Conservation (phyloP, 2,888 invertebrate species). For the Lamellibrachia columna region DNA sequence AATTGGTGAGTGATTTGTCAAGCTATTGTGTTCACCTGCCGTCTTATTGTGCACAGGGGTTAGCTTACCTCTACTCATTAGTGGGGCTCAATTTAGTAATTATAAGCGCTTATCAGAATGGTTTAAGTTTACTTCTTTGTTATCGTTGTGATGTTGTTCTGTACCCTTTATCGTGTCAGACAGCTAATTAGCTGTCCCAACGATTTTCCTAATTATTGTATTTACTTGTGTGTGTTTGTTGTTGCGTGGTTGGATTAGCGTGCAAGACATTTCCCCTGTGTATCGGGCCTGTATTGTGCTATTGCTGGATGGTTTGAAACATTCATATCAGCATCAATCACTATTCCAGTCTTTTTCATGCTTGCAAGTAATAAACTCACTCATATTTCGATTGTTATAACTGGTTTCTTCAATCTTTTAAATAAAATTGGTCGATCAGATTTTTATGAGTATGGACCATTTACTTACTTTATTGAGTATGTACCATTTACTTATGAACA, state of each 20-base stretch:
- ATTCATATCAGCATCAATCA: background rate
- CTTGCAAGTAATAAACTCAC: background rate
- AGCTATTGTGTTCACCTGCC: background rate
- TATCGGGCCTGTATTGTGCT: background rate
- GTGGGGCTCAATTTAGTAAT: background rate
- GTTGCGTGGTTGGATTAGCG: background rate
- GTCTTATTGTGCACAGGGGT: background rate
- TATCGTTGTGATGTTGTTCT: background rate
- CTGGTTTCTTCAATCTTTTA: background rate
- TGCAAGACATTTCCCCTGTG: background rate
- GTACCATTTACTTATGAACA: background rate
- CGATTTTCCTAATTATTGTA: background rate
- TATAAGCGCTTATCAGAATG: background rate
- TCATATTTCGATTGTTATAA: background rate
- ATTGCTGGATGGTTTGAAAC: background rate
- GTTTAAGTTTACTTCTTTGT: slow-evolving; percentile 12
- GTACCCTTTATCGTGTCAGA: slow-evolving; percentile 7
- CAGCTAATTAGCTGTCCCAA: background rate
- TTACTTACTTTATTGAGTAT: too few relatives aligned
- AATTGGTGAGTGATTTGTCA: background rate
- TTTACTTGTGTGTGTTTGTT: background rate
- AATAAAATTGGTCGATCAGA: background rate
- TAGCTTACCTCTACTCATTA: background rate
- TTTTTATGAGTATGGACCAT: too few relatives aligned
- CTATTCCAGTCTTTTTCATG: background rate